Conservation (phyloP, 2,113 vertebrate species). For the Archilochus colubris region DNA sequence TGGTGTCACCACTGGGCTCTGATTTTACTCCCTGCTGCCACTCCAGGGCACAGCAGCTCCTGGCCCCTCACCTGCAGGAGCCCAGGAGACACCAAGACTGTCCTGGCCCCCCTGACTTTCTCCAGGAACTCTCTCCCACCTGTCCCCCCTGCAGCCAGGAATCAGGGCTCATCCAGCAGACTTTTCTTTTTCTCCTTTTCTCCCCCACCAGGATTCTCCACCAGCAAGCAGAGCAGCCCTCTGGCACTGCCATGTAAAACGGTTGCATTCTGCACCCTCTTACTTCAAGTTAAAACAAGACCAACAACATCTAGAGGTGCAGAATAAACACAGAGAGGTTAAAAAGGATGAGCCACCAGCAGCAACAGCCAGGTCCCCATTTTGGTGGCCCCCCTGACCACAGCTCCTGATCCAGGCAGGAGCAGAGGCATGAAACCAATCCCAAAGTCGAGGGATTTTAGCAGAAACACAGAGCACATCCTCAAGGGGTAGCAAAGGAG, state of each 20-base stretch:
- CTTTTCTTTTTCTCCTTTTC: not conserved
- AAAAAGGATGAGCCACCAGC: not conserved
- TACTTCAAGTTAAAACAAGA: not conserved
- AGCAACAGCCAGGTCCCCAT: not conserved
- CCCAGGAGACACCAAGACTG: not conserved
- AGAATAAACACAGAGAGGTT: not conserved
- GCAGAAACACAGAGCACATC: not conserved
- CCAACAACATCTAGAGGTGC: not conserved
- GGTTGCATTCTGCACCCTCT: not conserved
- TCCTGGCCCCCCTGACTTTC: not conserved
- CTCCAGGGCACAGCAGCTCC: not conserved
- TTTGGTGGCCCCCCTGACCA: not conserved
- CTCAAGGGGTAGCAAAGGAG: accelerated
- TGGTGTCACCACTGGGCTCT: accelerated
- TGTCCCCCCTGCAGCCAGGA: not conserved
- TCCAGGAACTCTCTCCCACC: not conserved
- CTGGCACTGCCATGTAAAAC: accelerated
- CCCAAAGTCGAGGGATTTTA: not conserved
- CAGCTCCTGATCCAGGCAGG: not conserved
- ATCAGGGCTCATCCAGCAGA: not conserved
- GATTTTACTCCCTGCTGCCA: not conserved
- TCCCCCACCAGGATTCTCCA: not conserved
- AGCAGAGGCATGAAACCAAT: not conserved
- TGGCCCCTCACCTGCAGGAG: accelerated
- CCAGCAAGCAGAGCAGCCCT: not conserved